Base-by-base conservation (phyloP, 2,113 vertebrate genomes). In the Lichenostomus cassidix region DNA sequence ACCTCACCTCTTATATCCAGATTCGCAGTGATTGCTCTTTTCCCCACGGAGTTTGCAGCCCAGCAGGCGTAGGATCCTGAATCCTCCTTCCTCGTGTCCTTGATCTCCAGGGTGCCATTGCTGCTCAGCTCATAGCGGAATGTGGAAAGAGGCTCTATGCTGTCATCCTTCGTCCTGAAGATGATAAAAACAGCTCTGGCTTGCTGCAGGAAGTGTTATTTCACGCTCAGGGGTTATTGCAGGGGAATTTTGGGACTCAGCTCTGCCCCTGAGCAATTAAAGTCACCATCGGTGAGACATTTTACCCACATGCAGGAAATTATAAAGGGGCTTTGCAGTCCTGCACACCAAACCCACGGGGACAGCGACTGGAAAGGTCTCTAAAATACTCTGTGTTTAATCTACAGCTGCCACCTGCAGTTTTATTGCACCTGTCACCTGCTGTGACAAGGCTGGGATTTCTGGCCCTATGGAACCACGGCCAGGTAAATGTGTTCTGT, bases 101-200 rank as follows among this genome's bases (percentile, higher is more conserved):
- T 90, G 93, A 99, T 98, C 96, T 99, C 98, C 59, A 99, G 92
- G 0, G 99, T 98, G 23, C 99, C 99, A 1, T 99, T 99, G 77
- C 94, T 90, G 22, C 98, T 97, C 10, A 98, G 14, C 4, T 62
- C 92, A 19, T 99, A 98, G 44, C 97, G 97, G 3, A 81, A 77
- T 0, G 98, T 92, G 11, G 98, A 97, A 3, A 99, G 97, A 1
- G 98, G 97, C 31, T 95, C 94, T 4, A 97, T 95, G 58, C 97
- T 98, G 33, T 99, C 98, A 5, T 98, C 98, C 88, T 97, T 99
- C 39, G 98, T 98, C 99, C 99, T 99, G 71, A 86, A 42, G 24
- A 39, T 10, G 25, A 21, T 3, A 53, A 89, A 4, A 85, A 46
- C 24, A 87, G 69, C 21, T 16, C 67, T 1, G 21, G n/a, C 12